These are phyloP conservation scores for Hydrotaea diabolus DNA, from an alignment of 2,888 invertebrate genomes.

Conservation along the genomic window DNA sequence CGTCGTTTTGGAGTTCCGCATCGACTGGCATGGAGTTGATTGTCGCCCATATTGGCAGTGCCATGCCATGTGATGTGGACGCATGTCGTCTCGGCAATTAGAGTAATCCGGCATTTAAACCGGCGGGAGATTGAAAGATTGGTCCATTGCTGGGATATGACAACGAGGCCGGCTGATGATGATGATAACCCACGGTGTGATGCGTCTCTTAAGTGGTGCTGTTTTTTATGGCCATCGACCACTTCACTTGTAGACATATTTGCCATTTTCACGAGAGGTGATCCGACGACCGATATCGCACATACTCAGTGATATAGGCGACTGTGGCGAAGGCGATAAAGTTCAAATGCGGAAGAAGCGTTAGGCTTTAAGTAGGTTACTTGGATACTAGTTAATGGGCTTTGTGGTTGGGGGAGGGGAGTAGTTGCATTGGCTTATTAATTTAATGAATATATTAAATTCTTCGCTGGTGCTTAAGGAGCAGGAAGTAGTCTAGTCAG, in stretches of 20 bases:
- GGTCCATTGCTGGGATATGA: conserved; percentile 35
- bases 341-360: neutral
- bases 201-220: neutral
- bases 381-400: too few species aligned
- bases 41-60: conserved; percentile 41
- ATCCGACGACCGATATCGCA: neutral
- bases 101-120: conserved; percentile 58
- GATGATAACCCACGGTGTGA: conserved; percentile 24
- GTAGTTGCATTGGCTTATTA: too few species aligned
- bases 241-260: conserved; percentile 8
- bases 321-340: neutral
- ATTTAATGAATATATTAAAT: too few species aligned
- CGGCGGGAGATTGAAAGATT: conserved; percentile 64
- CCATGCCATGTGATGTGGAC: conserved; percentile 38
- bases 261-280: conserved; percentile 10
- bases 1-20: conserved; percentile 35
- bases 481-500: too few species aligned
- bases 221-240: conserved; percentile 1
- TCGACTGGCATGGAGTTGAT: conserved; percentile 12
- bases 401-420: too few species aligned
- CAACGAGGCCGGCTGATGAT: neutral
- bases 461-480: too few species aligned
- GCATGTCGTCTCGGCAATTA: conserved; percentile 65
- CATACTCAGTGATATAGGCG: neutral
- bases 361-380: too few species aligned